Base-by-base conservation (phyloP, 2,113 vertebrate genomes). In the Shinisaurus crocodilurus region DNA sequence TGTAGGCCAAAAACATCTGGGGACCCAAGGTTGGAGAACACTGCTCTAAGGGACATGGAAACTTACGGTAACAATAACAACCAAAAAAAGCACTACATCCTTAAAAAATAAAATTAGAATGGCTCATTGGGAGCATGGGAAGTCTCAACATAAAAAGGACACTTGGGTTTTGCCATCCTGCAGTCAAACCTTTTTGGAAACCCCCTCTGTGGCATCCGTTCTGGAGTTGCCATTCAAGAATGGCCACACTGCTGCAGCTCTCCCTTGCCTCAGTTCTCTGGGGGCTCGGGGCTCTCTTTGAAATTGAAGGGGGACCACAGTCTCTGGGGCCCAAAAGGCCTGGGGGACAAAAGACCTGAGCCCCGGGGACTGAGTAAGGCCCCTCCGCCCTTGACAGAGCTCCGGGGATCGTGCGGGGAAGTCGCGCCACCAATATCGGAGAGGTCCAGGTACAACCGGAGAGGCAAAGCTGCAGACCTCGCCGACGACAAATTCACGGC, bases 321-420 rank as follows among this genome's bases (percentile, higher is more conserved):
- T 27, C 93, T 92, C 1, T 72, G 82, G 15, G 82, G 25, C 45
- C 74, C 87, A 45, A 90, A 94, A 9, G 94, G 94, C 81, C 86
- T 91, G 6, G 94, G 94, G 27, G 92, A 94, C 27, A 94, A 75
- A 32, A 94, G 85, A 32, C 82, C 81, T 5, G 92, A 82, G 8
- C 85, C 69, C n/a, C n/a, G 67, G 27, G 87, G 87, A 43, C 90
- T 84, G 54, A 69, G 50, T 0, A 75, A 77, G 27, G 74, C 74
- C 16, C 79, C 91, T 12, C 92, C 92, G 7, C 86, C 83, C 60
- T 91, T 82, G 5, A 48, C 48, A 5, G 72, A 87, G 6, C 82
- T 75, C 15, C 57, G 50, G n/a, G 70, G 77, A 2, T 80, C 87
- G 15, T 86, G 43, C 8, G 27, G 80, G 57, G 83, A 85, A 29